A percentile compares a stretch with the other conserved stretches of the same genome.
Conservation (phyloP, 53 echinoderm and acorn worm genomes). For the Hippasteria phrygiana region DNA sequence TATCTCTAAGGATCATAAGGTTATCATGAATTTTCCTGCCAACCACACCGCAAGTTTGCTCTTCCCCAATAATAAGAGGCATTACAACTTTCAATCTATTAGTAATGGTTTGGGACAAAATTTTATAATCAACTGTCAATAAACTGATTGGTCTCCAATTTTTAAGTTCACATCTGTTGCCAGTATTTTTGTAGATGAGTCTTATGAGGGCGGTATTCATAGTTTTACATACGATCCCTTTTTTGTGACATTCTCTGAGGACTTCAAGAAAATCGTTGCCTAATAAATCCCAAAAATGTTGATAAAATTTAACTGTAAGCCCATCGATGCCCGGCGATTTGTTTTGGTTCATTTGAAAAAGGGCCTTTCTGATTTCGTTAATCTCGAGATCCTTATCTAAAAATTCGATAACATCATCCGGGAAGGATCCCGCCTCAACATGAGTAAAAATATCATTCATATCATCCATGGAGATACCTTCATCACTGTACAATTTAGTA, state of each 20-base stretch:
- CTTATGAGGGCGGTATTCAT: slow-evolving; percentile 16
- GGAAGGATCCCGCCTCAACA: background rate
- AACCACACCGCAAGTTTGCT: slow-evolving; percentile 15
- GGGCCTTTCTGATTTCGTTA: background rate
- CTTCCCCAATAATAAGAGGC: slow-evolving; percentile 9
- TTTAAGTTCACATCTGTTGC: background rate
- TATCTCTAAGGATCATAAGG: slow-evolving; percentile 6
- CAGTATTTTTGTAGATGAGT: slow-evolving; percentile 6
- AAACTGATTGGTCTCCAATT: slow-evolving; percentile 36
- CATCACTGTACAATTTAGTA: background rate
- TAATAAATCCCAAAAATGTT: background rate
- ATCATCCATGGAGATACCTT: background rate
- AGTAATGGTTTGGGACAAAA: slow-evolving; percentile 18
- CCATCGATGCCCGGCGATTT: slow-evolving; percentile 19
- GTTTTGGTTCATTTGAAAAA: slow-evolving; percentile 33
- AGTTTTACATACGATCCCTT: background rate
- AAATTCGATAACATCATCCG: background rate
- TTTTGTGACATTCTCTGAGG: background rate
- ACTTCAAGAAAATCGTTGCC: background rate
- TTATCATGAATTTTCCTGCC: slow-evolving; percentile 22
- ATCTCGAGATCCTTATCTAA: background rate
- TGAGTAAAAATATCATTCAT: background rate
- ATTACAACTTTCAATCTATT: background rate
- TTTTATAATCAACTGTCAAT: slow-evolving; percentile 32
- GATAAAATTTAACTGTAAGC: slow-evolving; percentile 35